A percentile compares a stretch with the other conserved stretches of the same genome.
Conservation (phyloP, 2,888 invertebrate genomes). For the Drosophila stalkeri region DNA sequence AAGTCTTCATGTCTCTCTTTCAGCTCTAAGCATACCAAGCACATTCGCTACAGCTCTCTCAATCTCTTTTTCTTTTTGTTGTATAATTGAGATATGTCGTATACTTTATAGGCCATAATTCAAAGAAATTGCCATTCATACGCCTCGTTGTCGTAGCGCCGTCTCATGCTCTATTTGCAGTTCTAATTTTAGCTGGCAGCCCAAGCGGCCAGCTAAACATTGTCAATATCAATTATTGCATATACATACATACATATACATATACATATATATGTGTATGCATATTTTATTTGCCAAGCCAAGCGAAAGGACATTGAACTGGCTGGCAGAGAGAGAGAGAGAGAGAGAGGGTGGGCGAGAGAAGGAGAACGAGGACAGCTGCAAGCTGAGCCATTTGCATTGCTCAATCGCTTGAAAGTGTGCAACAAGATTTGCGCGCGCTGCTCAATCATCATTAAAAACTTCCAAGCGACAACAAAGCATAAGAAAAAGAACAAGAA, state of each 20-base stretch:
- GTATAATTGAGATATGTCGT: neutral
- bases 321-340: neutral
- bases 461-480: conserved; percentile 23
- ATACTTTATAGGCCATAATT: neutral
- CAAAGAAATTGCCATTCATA: conserved; percentile 15
- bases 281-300: conserved; percentile 47
- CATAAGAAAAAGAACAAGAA: neutral
- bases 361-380: neutral
- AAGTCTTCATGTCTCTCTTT: neutral
- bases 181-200: conserved; percentile 47
- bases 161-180: conserved; percentile 49
- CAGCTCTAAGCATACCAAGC: no score
- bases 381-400: conserved; percentile 51
- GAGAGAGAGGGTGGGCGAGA: neutral
- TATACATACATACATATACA: neutral
- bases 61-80: neutral
- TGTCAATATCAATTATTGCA: conserved; percentile 62
- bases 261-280: neutral
- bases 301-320: conserved; percentile 42
- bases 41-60: no score
- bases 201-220: conserved; percentile 5
- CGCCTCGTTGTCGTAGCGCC: conserved; percentile 20
- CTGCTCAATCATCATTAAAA: conserved; percentile 78
- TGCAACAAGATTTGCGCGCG: conserved; percentile 69
- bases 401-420: conserved; percentile 52